Conservation (phyloP, 2,888 invertebrate species). For the Ferdinandea cuprea region DNA sequence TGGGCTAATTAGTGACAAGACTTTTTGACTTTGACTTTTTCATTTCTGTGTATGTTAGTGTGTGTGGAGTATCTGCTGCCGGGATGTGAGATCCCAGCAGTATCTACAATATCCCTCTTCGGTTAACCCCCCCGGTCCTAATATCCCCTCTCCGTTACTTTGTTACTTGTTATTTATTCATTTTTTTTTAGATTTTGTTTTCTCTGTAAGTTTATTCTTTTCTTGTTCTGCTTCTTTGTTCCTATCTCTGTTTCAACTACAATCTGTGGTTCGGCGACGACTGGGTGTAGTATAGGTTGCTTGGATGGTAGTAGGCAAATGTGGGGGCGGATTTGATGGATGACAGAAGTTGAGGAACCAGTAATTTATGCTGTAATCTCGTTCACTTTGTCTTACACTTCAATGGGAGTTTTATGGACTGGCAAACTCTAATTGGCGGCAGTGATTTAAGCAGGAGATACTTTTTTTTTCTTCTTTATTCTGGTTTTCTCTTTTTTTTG, state of each 20-base stretch:
- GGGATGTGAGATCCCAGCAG: constrained; percentile 47
- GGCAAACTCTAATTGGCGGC: constrained; percentile 74
- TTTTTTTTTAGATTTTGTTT: constrained; percentile 12
- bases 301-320: constrained; percentile 63
- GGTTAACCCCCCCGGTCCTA: background rate
- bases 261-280: constrained; percentile 44
- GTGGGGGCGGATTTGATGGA: constrained; percentile 74
- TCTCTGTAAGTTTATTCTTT: constrained; percentile 31
- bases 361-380: constrained; percentile 75
- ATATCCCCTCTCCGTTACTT: constrained; percentile 2
- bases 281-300: constrained; percentile 25
- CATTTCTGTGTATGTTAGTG: constrained; percentile 28
- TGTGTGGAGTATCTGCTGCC: constrained; percentile 17
- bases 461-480: constrained; percentile 18
- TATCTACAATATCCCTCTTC: constrained; percentile 31
- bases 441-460: constrained; percentile 70
- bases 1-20: constrained; percentile 75
- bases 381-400: constrained; percentile 75
- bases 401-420: constrained; percentile 75
- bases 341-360: constrained; percentile 74
- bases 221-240: constrained; percentile 29
- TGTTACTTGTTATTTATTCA: constrained; percentile 65
- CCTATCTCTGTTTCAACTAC: constrained; percentile 59
- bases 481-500: background rate
- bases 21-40: constrained; percentile 74